Conservation (phyloP, 2,888 invertebrate species). For the Thelaira solivaga region DNA sequence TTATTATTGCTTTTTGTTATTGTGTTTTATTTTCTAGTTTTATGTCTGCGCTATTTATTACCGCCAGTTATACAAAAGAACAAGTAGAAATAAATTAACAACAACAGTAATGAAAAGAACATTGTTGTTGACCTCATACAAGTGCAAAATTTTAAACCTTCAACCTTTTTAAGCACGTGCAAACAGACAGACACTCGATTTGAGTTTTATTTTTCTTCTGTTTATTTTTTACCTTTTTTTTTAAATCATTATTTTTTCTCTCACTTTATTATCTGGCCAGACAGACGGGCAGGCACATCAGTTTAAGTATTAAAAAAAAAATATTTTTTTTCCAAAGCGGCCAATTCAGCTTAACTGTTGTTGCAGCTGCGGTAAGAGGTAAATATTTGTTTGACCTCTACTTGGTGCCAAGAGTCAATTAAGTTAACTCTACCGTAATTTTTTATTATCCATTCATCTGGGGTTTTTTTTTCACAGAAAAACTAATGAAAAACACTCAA, state of each 20-base stretch:
- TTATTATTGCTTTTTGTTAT: background rate
- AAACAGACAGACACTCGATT: background rate
- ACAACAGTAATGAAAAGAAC: background rate
- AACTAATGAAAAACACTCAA: too few relatives aligned
- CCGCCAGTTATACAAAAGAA: background rate
- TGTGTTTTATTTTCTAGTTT: background rate
- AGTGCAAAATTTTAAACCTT: slow-evolving; percentile 45
- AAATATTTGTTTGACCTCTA: slow-evolving; percentile 34
- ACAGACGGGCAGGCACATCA: slow-evolving; percentile 41
- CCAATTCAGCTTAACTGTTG: background rate
- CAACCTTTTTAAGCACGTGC: slow-evolving; percentile 46
- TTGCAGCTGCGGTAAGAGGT: background rate
- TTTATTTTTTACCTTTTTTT: background rate
- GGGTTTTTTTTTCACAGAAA: too few relatives aligned
- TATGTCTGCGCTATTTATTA: background rate
- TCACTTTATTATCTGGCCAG: slow-evolving; percentile 35
- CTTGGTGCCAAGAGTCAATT: slow-evolving; percentile 1
- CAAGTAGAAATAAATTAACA: background rate
- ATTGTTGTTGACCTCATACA: slow-evolving; percentile 53
- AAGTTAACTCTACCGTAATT: slow-evolving; percentile 26
- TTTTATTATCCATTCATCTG: background rate
- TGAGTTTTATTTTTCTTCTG: background rate
- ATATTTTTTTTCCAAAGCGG: background rate
- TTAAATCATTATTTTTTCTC: background rate
- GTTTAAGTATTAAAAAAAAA: too few relatives aligned